Evolutionary conservation across 2,888 invertebrate species (phyloP), one percentile per base, ranked within the genome.

Genomic region (Melanargia galathea): DNA sequence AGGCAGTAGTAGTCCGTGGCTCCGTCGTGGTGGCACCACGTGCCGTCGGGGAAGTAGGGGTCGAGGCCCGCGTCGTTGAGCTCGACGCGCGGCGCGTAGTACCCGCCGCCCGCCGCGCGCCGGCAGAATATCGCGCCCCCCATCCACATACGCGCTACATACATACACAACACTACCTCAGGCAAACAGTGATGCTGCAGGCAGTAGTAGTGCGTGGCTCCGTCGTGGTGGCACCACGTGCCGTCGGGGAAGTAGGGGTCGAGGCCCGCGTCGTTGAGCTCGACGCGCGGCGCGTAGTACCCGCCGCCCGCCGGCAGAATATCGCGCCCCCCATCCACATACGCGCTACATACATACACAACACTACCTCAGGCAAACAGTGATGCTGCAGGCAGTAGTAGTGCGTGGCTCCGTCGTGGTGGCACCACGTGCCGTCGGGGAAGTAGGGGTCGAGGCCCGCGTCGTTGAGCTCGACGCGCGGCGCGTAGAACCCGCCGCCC

Each of bases 381-480:
- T 95, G 95, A 79, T 95, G 95, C 71, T 95, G 94, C 60, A 94
- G 85, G 74, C 96, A 96, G 79, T 93, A 96, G 85, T 94, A 95
- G 80, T 95, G 92, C 64, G 92, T 87, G 18, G 85, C 83, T 49
- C 92, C 92, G 72, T 94, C 94, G 74, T 91, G 90, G 79, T 96
- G 95, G 77, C 96, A 96, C 95, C 95, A 95, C 2, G 96, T 96
- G 13, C 96, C 96, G 84, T 96, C 96, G 0, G 96, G 96, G 77
- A 96, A 95, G 83, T 95, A 95, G 0, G 95, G 94, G 74, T 95
- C 93, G 35, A 94, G 86, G 7, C 95, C 95, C 40, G 94, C 91
- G 80, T 95, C 95, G 78, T 96, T 95, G 57, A 96, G 90, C 82
- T 96, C 95, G 13, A 95, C 90, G 5, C 95, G 92, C 1, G 96